Evolutionary conservation across 64 coral and sea anemone species (phyloP).

Genomic region (Orbicella faveolata): DNA sequence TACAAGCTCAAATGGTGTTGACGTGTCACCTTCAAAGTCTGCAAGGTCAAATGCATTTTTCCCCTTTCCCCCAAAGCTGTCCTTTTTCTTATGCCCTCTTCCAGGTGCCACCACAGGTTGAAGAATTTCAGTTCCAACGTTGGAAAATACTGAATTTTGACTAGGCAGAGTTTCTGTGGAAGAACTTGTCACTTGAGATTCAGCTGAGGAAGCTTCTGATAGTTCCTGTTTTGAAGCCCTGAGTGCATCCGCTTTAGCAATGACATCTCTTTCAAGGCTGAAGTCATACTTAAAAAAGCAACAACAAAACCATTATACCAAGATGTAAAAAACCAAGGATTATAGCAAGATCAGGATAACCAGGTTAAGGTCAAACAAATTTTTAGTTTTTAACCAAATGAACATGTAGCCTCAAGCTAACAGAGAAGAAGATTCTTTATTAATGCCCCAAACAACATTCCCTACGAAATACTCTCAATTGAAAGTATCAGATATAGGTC

Average conservation of each 20-base stretch:
- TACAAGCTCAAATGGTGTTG: slow-evolving; percentile 90
- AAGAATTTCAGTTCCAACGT: slow-evolving; percentile 85
- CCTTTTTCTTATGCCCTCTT: slow-evolving; percentile 67
- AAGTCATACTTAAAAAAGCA: slow-evolving; percentile 73
- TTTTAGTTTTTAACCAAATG: no score
- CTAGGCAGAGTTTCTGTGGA: neutral
- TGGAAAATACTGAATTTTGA: slow-evolving; percentile 70
- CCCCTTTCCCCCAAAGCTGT: slow-evolving; percentile 69
- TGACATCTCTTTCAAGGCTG: slow-evolving; percentile 64
- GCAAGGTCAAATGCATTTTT: slow-evolving; percentile 84
- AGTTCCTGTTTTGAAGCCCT: slow-evolving; percentile 51
- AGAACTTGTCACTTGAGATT: slow-evolving; percentile 4
- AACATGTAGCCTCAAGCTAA: no score
- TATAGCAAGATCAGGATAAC: neutral
- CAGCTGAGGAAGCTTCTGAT: slow-evolving; percentile 24
- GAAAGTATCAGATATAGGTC: no score
- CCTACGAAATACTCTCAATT: no score
- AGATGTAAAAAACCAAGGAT: neutral
- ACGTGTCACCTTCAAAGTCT: slow-evolving; percentile 83
- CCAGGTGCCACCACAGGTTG: slow-evolving; percentile 62
- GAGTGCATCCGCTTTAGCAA: slow-evolving; percentile 65
- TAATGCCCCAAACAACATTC: no score
- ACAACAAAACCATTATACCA: neutral
- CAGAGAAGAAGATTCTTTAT: no score
- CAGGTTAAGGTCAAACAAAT: no score